phyloP scores from a whole-genome alignment of 37 sponge, comb jelly and placozoan genomes.

The Cladorhizidae sp. region DNA sequence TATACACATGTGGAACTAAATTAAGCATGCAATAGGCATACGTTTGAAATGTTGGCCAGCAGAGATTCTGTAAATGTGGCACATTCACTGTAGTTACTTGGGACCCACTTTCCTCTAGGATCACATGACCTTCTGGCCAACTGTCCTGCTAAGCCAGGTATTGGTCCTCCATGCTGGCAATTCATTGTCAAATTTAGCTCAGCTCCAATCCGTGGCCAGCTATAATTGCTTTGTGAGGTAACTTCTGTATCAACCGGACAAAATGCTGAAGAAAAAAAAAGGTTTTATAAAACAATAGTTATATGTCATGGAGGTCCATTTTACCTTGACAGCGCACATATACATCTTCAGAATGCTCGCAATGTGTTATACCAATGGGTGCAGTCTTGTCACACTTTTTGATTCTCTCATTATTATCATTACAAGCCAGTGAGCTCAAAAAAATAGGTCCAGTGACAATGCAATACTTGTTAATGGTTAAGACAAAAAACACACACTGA shows the following conservation, averaged over 20 bases:
- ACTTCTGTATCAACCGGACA: neutral
- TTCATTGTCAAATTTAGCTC: neutral
- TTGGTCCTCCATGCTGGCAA: conserved; percentile 14
- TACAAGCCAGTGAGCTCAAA: conserved; percentile 8
- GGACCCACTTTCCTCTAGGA: neutral
- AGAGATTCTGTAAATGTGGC: neutral
- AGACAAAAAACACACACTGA: neutral
- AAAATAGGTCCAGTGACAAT: conserved; percentile 13
- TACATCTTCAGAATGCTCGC: conserved; percentile 28
- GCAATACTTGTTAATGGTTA: too few relatives aligned
- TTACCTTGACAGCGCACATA: conserved; percentile 27
- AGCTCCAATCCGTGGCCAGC: conserved; percentile 4
- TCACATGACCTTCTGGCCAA: conserved; percentile 3
- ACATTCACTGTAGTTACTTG: conserved; percentile 3
- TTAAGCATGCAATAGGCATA: neutral
- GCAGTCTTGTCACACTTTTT: neutral
- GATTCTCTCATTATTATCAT: neutral
- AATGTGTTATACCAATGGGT: conserved; percentile 7
- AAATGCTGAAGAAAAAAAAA: conserved; percentile 1
- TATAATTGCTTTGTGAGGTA: neutral
- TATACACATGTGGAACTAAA: neutral
- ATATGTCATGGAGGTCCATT: neutral
- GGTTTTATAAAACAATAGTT: neutral
- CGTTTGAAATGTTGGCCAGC: conserved; percentile 12
- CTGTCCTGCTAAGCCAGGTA: neutral